Evolutionary conservation across 2,113 vertebrate genomes (phyloP).

Genomic region (Cryptoleucopteryx plumbea): DNA sequence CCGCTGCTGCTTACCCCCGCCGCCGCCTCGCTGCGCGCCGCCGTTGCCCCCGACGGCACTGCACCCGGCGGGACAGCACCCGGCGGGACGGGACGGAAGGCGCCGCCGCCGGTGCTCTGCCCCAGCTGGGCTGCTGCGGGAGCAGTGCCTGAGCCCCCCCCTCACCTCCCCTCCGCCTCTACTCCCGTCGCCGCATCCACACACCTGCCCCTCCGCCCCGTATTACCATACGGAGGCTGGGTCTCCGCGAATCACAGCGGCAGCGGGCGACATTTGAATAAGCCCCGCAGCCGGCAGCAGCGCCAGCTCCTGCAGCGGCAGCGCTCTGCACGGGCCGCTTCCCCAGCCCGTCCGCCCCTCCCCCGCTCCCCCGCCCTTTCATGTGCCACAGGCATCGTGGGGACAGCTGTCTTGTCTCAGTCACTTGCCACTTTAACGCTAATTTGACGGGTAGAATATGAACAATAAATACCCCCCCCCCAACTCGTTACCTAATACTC

Average conservation of each 20-base stretch:
- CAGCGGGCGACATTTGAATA: conserved; percentile 66
- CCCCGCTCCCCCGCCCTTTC: neutral
- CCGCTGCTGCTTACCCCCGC: conserved; percentile 1
- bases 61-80: neutral
- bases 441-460: conserved; percentile 28
- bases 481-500: neutral
- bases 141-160: no score
- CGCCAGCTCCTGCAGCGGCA: neutral
- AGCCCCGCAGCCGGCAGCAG: conserved; percentile 35
- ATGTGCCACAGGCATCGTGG: neutral
- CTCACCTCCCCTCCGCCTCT: no score
- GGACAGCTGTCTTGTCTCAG: neutral
- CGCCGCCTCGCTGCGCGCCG: neutral
- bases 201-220: neutral
- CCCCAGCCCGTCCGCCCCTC: neutral
- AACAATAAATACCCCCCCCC: conserved; percentile 39
- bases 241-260: conserved; percentile 66
- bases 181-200: neutral
- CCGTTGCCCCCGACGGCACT: neutral
- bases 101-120: no score
- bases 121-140: no score
- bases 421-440: conserved; percentile 34
- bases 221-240: conserved; percentile 66
- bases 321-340: neutral
- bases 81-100: no score